Conservation (phyloP, 2,888 invertebrate species). For the Parnassius mnemosyne region DNA sequence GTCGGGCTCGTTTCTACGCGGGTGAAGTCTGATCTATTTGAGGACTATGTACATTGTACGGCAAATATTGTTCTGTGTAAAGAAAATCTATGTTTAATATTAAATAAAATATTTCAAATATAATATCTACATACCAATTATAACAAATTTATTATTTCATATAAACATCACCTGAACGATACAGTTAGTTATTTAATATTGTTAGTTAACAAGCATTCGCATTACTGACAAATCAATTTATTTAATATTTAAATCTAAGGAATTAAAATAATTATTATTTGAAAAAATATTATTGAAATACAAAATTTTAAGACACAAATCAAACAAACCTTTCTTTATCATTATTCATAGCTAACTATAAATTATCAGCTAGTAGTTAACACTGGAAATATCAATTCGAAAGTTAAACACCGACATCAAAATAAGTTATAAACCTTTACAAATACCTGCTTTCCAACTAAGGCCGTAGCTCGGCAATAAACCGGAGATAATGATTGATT, state of each 20-base stretch:
- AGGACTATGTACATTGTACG: slow-evolving; percentile 70
- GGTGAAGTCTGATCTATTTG: slow-evolving; percentile 46
- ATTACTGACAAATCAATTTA: too few relatives aligned
- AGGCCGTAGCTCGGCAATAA: slow-evolving; percentile 52
- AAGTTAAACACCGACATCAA: slow-evolving; percentile 40
- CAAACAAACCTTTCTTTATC: not conserved
- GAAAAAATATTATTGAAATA: too few relatives aligned
- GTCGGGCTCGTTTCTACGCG: slow-evolving; percentile 49
- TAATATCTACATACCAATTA: slow-evolving; percentile 60
- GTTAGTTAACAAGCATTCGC: too few relatives aligned
- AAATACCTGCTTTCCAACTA: slow-evolving; percentile 50
- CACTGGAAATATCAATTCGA: slow-evolving; percentile 20
- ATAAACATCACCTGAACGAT: not conserved
- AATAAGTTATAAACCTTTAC: slow-evolving; percentile 55
- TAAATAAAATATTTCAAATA: slow-evolving; percentile 76
- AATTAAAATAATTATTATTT: too few relatives aligned
- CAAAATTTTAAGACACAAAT: too few relatives aligned
- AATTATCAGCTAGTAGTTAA: slow-evolving; percentile 30
- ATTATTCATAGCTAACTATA: slow-evolving; percentile 24
- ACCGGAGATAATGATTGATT: slow-evolving; percentile 66
- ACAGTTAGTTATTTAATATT: too few relatives aligned
- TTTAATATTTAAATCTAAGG: too few relatives aligned
- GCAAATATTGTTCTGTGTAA: slow-evolving; percentile 75
- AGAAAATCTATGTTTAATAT: slow-evolving; percentile 74
- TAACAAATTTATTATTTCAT: slow-evolving; percentile 18